Percentiles rank a stretch among this genome's conserved stretches.
These are phyloP conservation scores for Todiramphus chloris DNA, from an alignment of 2,113 vertebrate genomes.

Conservation along the genomic window DNA sequence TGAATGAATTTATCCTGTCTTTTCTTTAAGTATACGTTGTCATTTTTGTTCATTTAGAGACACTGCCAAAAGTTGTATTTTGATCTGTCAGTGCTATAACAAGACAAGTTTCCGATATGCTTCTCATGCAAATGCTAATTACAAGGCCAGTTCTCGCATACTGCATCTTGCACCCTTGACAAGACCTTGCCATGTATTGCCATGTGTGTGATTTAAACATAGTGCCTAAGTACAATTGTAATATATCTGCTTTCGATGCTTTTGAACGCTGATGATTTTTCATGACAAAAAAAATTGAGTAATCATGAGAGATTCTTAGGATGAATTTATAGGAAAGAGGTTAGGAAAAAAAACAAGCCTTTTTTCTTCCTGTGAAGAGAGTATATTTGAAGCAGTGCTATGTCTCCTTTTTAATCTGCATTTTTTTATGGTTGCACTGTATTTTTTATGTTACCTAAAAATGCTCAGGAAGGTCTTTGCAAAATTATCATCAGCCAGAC, in stretches of 20 bases:
- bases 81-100: not conserved
- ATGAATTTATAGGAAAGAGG: not conserved
- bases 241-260: not conserved
- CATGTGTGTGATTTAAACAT: not conserved
- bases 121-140: conserved; percentile 16
- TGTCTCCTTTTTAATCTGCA: not conserved
- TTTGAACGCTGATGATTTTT: not conserved
- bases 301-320: not conserved
- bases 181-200: not conserved
- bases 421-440: not conserved
- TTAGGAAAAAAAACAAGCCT: accelerated
- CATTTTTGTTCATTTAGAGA: not conserved
- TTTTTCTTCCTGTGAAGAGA: not conserved
- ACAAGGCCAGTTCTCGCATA: not conserved
- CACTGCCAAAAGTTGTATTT: conserved; percentile 20
- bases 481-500: not conserved
- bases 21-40: not conserved
- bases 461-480: not conserved
- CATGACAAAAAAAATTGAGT: not conserved
- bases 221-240: not conserved
- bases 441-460: not conserved
- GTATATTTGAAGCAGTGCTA: not conserved
- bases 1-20: not conserved
- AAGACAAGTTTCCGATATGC: not conserved
- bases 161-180: not conserved